Evolutionary conservation across 2,888 invertebrate species (phyloP).

Genomic region (Fissipunctia ypsillon): DNA sequence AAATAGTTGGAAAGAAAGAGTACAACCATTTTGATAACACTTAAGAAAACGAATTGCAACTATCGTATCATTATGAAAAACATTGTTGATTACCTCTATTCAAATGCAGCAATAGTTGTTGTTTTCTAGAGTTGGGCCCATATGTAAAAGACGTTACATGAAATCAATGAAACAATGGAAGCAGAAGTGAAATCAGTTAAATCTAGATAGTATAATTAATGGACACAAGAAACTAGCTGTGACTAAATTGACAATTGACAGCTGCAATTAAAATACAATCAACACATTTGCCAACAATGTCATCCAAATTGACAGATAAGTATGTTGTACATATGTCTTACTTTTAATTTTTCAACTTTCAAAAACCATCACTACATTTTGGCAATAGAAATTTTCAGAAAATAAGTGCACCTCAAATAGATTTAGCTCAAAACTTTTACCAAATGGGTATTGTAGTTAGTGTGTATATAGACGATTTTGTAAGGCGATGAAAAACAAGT

Average conservation of each 20-base stretch:
- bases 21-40: neutral
- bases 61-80: neutral
- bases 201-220: conserved; percentile 4
- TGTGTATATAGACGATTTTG: neutral
- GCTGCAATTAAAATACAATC: neutral
- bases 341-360: neutral
- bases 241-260: neutral
- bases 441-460: neutral
- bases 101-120: neutral
- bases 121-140: neutral
- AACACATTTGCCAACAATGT: neutral
- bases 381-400: neutral
- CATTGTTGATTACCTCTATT: neutral
- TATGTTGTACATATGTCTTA: neutral
- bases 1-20: conserved; percentile 3
- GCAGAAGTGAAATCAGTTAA: neutral
- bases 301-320: neutral
- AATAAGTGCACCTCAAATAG: neutral
- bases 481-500: conserved; percentile 22
- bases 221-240: conserved; percentile 1
- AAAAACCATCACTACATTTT: neutral
- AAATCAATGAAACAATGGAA: neutral
- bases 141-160: neutral
- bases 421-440: conserved; percentile 12
- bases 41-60: neutral